A percentile compares a stretch with the other conserved stretches of the same genome.
phyloP scores from a whole-genome alignment of 92 coral and sea anemone genomes.

The Epizoanthus illoricatus region DNA sequence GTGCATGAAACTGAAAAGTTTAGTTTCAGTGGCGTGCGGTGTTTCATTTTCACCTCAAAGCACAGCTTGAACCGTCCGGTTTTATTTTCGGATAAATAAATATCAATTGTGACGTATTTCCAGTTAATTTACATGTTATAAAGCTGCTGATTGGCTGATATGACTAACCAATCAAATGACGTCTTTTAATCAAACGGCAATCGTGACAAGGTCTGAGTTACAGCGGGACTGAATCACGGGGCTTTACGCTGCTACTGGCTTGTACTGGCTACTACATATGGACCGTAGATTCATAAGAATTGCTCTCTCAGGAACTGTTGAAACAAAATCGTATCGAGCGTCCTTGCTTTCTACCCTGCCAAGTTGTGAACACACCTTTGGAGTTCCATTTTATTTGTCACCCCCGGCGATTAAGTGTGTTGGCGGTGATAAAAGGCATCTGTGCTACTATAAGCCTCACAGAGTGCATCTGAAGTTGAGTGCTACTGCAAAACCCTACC shows the following conservation, averaged over 20 bases:
- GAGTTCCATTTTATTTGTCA: not conserved
- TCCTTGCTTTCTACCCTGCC: not conserved
- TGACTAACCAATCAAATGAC: slow-evolving; percentile 13
- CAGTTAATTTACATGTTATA: slow-evolving; percentile 6
- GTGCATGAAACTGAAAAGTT: not conserved
- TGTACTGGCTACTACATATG: not conserved
- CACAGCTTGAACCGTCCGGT: not conserved
- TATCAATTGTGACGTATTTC: slow-evolving; percentile 4
- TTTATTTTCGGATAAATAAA: not conserved
- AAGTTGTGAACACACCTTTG: not conserved
- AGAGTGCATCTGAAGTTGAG: slow-evolving; percentile 19
- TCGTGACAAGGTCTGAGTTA: not conserved
- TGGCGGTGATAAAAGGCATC: slow-evolving; percentile 3
- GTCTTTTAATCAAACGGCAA: not conserved
- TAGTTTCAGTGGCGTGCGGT: no score
- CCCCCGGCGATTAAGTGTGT: slow-evolving; percentile 4
- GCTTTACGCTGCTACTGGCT: not conserved
- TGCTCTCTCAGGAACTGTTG: not conserved
- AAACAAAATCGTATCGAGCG: not conserved
- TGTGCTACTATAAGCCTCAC: not conserved
- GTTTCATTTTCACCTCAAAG: not conserved
- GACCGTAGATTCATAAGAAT: not conserved
- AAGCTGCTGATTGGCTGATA: slow-evolving; percentile 30
- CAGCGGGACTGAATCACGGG: slow-evolving; percentile 3
- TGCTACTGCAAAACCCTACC: not conserved